These are phyloP conservation scores for Misgurnus mizolepis DNA, from an alignment of 2,113 vertebrate genomes.

Conservation along the genomic window DNA sequence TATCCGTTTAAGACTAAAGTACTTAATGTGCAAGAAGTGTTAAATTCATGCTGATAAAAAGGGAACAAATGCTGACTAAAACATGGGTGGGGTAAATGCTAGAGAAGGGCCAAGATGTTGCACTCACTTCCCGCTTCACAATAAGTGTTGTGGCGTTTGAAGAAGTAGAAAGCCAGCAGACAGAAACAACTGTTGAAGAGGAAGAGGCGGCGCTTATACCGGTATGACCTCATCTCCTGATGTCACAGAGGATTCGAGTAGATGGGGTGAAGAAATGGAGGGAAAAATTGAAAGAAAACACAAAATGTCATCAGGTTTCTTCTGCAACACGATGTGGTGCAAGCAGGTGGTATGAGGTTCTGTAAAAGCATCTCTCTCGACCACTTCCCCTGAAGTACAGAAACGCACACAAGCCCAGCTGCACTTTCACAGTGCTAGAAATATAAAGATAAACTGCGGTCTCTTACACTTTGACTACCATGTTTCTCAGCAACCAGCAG, in stretches of 20 bases:
- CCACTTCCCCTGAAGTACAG: slow-evolving; percentile 50
- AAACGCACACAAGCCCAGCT: not conserved
- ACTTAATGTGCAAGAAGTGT: not conserved
- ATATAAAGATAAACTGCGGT: slow-evolving; percentile 29
- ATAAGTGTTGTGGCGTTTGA: slow-evolving; percentile 88
- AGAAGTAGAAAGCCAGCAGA: slow-evolving; percentile 75
- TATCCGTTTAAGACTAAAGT: no score
- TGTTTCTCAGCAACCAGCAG: slow-evolving; percentile 28
- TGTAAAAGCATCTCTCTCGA: slow-evolving; percentile 38
- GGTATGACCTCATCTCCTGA: slow-evolving; percentile 86
- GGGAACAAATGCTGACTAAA: not conserved
- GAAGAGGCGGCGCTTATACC: slow-evolving; percentile 86
- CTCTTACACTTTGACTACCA: slow-evolving; percentile 22
- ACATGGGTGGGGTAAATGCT: slow-evolving; percentile 2
- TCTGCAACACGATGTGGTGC: slow-evolving; percentile 46
- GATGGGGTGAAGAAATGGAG: slow-evolving; percentile 4
- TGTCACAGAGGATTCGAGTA: slow-evolving; percentile 27
- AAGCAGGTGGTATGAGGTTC: slow-evolving; percentile 34
- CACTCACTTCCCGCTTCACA: slow-evolving; percentile 89
- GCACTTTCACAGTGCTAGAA: slow-evolving; percentile 36
- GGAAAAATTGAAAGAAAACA: slow-evolving; percentile 5
- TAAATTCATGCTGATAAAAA: not conserved
- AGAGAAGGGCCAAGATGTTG: not conserved
- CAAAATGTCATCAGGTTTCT: slow-evolving; percentile 39
- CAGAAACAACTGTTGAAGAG: slow-evolving; percentile 81